Evolutionary conservation across 2,888 invertebrate species (phyloP).

Genomic region (Furcula furcula): DNA sequence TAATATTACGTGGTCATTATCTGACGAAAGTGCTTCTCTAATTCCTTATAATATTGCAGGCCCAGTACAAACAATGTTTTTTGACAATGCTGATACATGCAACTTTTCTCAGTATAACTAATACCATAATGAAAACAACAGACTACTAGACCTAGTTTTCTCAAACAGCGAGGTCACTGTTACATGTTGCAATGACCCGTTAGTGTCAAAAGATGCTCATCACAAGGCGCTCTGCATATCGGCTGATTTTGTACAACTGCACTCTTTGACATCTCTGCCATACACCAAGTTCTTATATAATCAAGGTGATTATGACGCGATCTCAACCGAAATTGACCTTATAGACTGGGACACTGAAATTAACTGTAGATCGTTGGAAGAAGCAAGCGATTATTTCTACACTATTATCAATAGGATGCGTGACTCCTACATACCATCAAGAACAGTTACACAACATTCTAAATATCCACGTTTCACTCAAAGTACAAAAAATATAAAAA

Average conservation of each 20-base stretch:
- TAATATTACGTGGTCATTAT: not conserved
- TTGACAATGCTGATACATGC: slow-evolving; percentile 1
- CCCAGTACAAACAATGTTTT: not conserved
- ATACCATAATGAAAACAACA: not conserved
- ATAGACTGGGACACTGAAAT: too few species aligned
- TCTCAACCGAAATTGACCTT: too few species aligned
- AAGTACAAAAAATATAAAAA: too few species aligned
- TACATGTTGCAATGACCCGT: not conserved
- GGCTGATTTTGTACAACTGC: slow-evolving; percentile 1
- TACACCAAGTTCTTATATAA: not conserved
- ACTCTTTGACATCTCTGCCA: not conserved
- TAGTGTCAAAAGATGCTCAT: slow-evolving; percentile 1
- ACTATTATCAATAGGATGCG: too few species aligned
- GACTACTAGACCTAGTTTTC: slow-evolving; percentile 2
- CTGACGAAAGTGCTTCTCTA: not conserved
- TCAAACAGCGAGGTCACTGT: slow-evolving; percentile 2
- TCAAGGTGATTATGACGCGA: not conserved
- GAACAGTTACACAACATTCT: too few species aligned
- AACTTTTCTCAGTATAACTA: slow-evolving; percentile 6
- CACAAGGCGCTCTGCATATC: not conserved
- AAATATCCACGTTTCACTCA: too few species aligned
- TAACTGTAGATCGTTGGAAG: too few species aligned
- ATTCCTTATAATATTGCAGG: slow-evolving; percentile 1
- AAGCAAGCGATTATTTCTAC: too few species aligned
- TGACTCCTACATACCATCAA: too few species aligned